Percentiles rank a stretch among this genome's conserved stretches.
phyloP scores from a whole-genome alignment of 1,140 invertebrate genomes.

The Diabrotica undecimpunctata region DNA sequence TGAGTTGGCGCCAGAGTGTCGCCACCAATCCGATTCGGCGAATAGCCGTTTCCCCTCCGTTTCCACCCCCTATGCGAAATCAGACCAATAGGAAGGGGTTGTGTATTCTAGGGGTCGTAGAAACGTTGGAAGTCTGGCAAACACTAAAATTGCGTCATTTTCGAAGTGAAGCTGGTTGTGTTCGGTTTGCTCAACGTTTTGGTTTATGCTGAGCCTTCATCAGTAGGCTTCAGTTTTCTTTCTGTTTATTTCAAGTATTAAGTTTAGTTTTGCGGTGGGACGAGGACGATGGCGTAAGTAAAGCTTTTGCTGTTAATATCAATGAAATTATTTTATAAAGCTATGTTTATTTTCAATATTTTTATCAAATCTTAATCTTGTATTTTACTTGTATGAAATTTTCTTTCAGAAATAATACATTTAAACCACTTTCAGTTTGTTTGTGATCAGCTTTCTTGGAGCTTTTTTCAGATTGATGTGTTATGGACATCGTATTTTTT shows the following conservation, averaged over 20 bases:
- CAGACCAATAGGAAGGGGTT: conserved; percentile 9
- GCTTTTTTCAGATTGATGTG: too few relatives aligned
- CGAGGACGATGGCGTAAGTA: conserved; percentile 9
- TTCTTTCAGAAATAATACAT: too few relatives aligned
- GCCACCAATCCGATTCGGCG: conserved; percentile 11
- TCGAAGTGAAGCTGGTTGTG: conserved; percentile 13
- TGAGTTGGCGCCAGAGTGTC: conserved; percentile 17
- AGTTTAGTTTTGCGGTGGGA: background rate
- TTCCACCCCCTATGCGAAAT: background rate
- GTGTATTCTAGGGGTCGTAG: conserved; percentile 12
- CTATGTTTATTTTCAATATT: too few relatives aligned
- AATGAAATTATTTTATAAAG: too few relatives aligned
- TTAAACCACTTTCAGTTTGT: too few relatives aligned
- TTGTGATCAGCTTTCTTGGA: too few relatives aligned
- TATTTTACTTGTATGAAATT: too few relatives aligned
- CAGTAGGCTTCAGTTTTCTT: conserved; percentile 1
- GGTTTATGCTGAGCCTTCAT: conserved; percentile 3
- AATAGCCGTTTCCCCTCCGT: background rate
- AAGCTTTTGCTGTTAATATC: background rate
- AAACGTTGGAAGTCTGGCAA: conserved; percentile 12
- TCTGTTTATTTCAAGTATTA: conserved; percentile 1
- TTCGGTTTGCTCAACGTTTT: conserved; percentile 13
- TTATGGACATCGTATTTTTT: too few relatives aligned
- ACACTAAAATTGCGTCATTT: conserved; percentile 21
- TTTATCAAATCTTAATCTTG: too few relatives aligned